Evolutionary conservation across 2,113 vertebrate genomes (phyloP).

Genomic region (Myiozetetes cayanensis): DNA sequence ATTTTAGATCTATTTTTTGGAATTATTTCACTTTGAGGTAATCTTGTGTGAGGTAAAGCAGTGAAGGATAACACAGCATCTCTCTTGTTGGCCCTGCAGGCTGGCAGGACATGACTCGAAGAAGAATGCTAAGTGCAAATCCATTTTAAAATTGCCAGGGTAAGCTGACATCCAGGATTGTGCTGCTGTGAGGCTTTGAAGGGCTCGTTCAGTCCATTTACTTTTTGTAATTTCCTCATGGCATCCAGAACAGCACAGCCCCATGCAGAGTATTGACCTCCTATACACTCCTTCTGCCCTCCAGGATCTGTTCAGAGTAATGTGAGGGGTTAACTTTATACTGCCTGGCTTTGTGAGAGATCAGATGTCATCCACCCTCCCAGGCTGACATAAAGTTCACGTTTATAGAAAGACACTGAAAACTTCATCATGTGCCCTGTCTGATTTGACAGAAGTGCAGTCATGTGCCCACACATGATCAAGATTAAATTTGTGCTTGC

Average conservation of each 20-base stretch:
- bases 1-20: not conserved
- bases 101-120: accelerated
- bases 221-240: not conserved
- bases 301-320: accelerated
- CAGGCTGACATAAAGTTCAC: not conserved
- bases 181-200: not conserved
- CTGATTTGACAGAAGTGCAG: not conserved
- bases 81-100: not conserved
- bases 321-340: not conserved
- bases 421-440: not conserved
- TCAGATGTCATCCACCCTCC: not conserved
- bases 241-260: not conserved
- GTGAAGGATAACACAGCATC: not conserved
- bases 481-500: not conserved
- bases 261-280: not conserved
- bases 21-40: not conserved
- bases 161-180: not conserved
- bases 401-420: not conserved
- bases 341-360: not conserved
- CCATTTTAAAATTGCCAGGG: accelerated
- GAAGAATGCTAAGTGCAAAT: not conserved
- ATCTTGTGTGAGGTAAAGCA: not conserved
- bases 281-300: not conserved
- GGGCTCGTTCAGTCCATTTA: accelerated
- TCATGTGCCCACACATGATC: not conserved